Conservation (phyloP, 1,140 invertebrate genomes). For the Drosophila pachea region DNA sequence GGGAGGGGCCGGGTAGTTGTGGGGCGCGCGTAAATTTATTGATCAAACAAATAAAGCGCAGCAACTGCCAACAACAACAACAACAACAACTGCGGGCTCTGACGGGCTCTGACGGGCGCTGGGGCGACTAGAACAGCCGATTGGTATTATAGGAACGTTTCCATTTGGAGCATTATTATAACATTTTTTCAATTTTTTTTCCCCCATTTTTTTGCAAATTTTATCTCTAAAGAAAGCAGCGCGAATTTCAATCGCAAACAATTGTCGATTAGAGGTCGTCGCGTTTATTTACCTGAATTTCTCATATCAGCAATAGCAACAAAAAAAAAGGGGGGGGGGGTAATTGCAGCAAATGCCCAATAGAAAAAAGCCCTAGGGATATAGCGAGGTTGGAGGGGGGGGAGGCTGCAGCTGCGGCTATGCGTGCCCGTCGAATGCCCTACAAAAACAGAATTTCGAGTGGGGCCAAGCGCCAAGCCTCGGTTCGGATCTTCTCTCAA, state of each 20-base stretch:
- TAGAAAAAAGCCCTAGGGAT: no score
- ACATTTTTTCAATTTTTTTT: background rate
- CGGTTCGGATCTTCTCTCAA: no score
- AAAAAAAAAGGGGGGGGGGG: background rate
- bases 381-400: no score
- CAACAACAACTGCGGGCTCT: background rate
- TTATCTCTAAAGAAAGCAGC: slow-evolving; percentile 38
- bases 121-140: background rate
- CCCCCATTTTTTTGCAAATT: slow-evolving; percentile 17
- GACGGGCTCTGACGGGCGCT: background rate
- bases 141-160: background rate
- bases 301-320: slow-evolving; percentile 43
- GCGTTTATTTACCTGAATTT: slow-evolving; percentile 58
- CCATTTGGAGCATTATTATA: slow-evolving; percentile 19
- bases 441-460: no score
- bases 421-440: no score
- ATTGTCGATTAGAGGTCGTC: slow-evolving; percentile 63
- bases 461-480: no score
- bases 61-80: slow-evolving; percentile 42
- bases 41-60: slow-evolving; percentile 75
- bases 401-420: no score
- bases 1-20: background rate
- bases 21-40: slow-evolving; percentile 62
- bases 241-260: slow-evolving; percentile 68
- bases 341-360: no score